Evolutionary conservation across 2,888 invertebrate genomes (phyloP), one percentile per base, ranked within the genome.

Genomic region (Synergus gifuensis): DNA sequence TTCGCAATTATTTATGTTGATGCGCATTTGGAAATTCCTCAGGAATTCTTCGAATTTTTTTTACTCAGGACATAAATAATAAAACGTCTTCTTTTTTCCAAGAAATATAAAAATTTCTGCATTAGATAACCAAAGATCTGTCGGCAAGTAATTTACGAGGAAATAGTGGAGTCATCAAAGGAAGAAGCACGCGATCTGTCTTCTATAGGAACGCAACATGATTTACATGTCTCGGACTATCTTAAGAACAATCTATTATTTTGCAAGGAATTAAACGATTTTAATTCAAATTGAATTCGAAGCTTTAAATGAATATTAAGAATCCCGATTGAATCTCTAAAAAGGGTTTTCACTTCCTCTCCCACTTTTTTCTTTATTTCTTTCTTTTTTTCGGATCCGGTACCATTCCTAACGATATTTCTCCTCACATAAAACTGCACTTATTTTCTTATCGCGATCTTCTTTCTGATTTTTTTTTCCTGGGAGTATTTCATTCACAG

Each of bases 321-420:
- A 36, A 16, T 54, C 54, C 7, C 54, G n/a, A 54, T 54, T 54
- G 16, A 54, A 54, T 54, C 54, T 54, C n/a, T 36, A 36, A 36
- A 36, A 36, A 36, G 36, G 7, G 2, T 54, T 54, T n/a, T 54
- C 54, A 54, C 54, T 54, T 54, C 54, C 54, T 54, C 28, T 64
- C 82, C 84, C 78, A 78, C 80, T 81, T 69, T 73, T 54, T 36
- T 0, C 64, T 8, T 63, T n/a, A 8, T n/a, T 54, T 18, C 9
- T 3, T 44, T 28, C 42, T 2, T 60, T 60, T 60, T 60, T 22
- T 22, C 12, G 11, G 7, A 60, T 60, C 60, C 18, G 22, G 12
- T 12, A 60, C 60, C 22, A 60, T 60, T 60, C 14, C 22, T 14
- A 60, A 60, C 60, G 36, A 73, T 58, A 7, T 60, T 67, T 42